Conservation (phyloP, 2,797 vertebrate genomes). For the Nannoperca australis region DNA sequence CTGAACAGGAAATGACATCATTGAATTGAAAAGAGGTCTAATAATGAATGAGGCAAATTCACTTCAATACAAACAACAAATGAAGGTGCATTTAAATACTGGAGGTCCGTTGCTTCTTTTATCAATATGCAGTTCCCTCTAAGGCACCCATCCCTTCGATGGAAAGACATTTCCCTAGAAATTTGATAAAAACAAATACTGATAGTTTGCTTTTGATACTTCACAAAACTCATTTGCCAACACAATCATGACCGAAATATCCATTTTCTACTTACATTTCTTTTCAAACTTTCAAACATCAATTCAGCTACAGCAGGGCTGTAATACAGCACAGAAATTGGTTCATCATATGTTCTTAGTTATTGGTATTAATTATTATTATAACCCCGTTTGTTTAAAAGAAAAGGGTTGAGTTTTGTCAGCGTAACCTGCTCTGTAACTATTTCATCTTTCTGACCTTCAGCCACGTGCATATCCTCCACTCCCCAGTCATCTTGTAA, state of each 20-base stretch:
- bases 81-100: slow-evolving; percentile 70
- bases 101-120: slow-evolving; percentile 65
- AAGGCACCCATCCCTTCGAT: slow-evolving; percentile 82
- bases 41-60: slow-evolving; percentile 40
- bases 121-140: slow-evolving; percentile 64
- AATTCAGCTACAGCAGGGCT: slow-evolving; percentile 22
- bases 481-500: slow-evolving; percentile 52
- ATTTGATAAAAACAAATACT: slow-evolving; percentile 53
- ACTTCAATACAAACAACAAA: slow-evolving; percentile 45
- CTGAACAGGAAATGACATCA: slow-evolving; percentile 55
- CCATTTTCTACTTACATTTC: neutral
- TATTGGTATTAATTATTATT: neutral
- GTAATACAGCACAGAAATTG: neutral
- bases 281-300: slow-evolving; percentile 27
- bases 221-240: slow-evolving; percentile 31
- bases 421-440: slow-evolving; percentile 12
- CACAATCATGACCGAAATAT: slow-evolving; percentile 17
- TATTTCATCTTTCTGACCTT: slow-evolving; percentile 8
- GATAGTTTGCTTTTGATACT: slow-evolving; percentile 37
- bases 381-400: neutral
- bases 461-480: slow-evolving; percentile 41
- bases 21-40: slow-evolving; percentile 35
- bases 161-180: slow-evolving; percentile 60
- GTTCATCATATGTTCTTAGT: neutral
- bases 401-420: neutral